Percentiles rank a stretch among this genome's conserved stretches.
These are phyloP conservation scores for Gambusia affinis DNA, from an alignment of 2,113 vertebrate species.

Conservation along the genomic window DNA sequence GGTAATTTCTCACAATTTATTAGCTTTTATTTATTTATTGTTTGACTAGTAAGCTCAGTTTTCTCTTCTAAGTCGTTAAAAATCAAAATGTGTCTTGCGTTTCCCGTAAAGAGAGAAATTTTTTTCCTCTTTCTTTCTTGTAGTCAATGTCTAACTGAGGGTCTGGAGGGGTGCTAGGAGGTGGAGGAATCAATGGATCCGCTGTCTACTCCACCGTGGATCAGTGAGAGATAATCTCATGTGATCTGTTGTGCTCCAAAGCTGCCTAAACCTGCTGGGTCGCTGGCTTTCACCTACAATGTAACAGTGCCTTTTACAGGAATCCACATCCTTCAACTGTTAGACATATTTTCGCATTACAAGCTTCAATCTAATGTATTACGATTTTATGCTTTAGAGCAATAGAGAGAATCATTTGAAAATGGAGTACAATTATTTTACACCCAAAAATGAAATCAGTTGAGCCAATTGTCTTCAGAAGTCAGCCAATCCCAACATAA, in stretches of 20 bases:
- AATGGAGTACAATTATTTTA: too few species aligned
- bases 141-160: conserved; percentile 35
- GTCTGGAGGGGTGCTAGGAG: conserved; percentile 24
- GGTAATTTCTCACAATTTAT: background rate
- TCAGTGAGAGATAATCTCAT: conserved; percentile 73
- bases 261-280: conserved; percentile 67
- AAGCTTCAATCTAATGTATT: background rate
- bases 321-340: background rate
- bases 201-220: conserved; percentile 64
- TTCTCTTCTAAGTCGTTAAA: background rate
- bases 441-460: too few species aligned
- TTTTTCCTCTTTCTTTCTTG: background rate
- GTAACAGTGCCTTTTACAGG: conserved; percentile 4
- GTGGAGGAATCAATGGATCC: conserved; percentile 64
- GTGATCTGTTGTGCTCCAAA: conserved; percentile 71
- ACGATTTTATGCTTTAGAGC: background rate
- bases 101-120: background rate
- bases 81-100: background rate
- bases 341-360: background rate
- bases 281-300: conserved; percentile 62
- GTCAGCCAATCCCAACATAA: too few species aligned
- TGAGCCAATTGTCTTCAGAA: too few species aligned
- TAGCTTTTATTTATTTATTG: background rate
- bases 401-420: too few species aligned
- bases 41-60: background rate